phyloP scores from a whole-genome alignment of 2,888 invertebrate species.

The Panzeria rudis region DNA sequence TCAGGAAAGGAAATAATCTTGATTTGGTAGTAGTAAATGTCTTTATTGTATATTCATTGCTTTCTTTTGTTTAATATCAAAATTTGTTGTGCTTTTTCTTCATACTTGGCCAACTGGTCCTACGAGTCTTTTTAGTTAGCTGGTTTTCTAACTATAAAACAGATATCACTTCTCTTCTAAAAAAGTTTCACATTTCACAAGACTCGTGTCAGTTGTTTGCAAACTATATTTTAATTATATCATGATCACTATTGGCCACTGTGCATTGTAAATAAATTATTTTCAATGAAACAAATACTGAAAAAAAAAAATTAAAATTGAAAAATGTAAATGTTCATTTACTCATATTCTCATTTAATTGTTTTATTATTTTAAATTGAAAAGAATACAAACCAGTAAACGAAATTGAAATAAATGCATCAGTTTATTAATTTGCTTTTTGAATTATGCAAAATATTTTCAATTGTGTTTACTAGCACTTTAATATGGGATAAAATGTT shows the following conservation, averaged over 20 bases:
- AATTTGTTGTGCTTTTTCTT: no score
- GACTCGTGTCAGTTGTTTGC: no score
- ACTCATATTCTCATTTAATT: constrained; percentile 44
- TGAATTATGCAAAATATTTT: constrained; percentile 17
- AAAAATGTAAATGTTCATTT: constrained; percentile 24
- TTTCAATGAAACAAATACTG: constrained; percentile 27
- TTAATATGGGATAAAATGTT: not conserved
- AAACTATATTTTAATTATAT: not conserved
- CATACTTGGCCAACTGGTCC: no score
- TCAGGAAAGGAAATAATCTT: no score
- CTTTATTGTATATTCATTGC: no score
- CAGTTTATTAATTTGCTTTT: constrained; percentile 12
- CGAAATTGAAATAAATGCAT: constrained; percentile 30
- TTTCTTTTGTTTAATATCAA: no score
- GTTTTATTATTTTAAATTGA: constrained; percentile 53
- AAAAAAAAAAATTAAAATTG: constrained; percentile 36
- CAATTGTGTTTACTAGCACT: not conserved
- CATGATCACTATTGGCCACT: not conserved
- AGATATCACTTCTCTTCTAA: not conserved
- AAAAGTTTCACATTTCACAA: not conserved
- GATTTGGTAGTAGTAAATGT: no score
- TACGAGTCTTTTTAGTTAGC: no score
- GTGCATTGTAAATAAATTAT: constrained; percentile 7
- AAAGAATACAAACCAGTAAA: constrained; percentile 37
- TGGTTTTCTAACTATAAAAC: no score